These are phyloP conservation scores for Trinorchestia longiramus DNA, from an alignment of 1,140 invertebrate genomes.

Conservation along the genomic window DNA sequence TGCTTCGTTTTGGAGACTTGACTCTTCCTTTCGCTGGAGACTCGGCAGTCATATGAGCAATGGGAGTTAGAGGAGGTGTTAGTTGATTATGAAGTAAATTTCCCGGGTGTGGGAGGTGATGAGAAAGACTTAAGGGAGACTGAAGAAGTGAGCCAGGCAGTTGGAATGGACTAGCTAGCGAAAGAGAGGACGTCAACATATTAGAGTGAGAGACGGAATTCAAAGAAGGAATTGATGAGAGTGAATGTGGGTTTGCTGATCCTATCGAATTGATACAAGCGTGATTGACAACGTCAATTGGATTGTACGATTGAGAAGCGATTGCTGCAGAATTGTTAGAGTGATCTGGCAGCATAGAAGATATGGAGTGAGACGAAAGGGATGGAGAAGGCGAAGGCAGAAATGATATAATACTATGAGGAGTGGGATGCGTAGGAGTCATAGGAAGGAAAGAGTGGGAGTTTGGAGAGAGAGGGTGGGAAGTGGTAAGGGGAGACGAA, in stretches of 20 bases:
- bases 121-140: constrained; percentile 55
- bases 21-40: constrained; percentile 21
- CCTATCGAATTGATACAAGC: constrained; percentile 22
- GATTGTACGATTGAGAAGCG: constrained; percentile 18
- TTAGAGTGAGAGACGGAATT: not conserved
- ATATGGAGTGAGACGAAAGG: constrained; percentile 36
- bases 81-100: constrained; percentile 40
- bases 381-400: constrained; percentile 53
- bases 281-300: constrained; percentile 37
- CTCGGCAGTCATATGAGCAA: constrained; percentile 21
- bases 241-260: constrained; percentile 53
- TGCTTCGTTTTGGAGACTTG: constrained; percentile 28
- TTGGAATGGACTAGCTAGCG: constrained; percentile 14
- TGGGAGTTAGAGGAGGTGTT: constrained; percentile 21
- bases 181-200: not conserved
- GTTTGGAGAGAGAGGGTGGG: constrained; percentile 38
- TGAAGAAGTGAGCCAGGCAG: constrained; percentile 58
- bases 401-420: constrained; percentile 55
- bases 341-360: constrained; percentile 42
- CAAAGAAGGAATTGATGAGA: not conserved
- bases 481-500: constrained; percentile 42
- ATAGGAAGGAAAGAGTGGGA: constrained; percentile 54
- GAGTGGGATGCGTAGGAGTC: constrained; percentile 52
- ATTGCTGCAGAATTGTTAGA: not conserved
- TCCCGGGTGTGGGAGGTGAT: constrained; percentile 4